Percentiles rank a stretch among this genome's conserved stretches.
These are phyloP conservation scores for Aplocera efformata DNA, from an alignment of 2,888 invertebrate species.

Conservation along the genomic window DNA sequence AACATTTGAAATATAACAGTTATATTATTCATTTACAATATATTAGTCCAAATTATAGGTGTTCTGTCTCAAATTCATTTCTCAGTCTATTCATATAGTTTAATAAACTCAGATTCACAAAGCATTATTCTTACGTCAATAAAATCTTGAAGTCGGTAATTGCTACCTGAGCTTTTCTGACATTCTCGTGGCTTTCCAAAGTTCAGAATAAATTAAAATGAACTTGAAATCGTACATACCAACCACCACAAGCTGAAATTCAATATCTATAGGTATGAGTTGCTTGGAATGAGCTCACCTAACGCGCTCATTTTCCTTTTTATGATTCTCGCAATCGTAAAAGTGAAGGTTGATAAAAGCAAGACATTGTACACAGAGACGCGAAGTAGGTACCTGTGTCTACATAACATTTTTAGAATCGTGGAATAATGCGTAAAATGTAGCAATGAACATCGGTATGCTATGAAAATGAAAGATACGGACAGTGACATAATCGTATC, in stretches of 20 bases:
- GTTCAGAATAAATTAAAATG: too few relatives aligned
- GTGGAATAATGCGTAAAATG: constrained; percentile 12
- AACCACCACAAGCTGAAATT: constrained; percentile 5
- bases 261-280: constrained; percentile 1
- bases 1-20: too few relatives aligned
- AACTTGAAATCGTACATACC: too few relatives aligned
- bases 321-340: constrained; percentile 27
- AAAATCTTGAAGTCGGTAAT: too few relatives aligned
- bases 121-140: too few relatives aligned
- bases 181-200: too few relatives aligned
- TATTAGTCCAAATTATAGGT: too few relatives aligned
- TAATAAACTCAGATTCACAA: too few relatives aligned
- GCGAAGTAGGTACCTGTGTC: constrained; percentile 12
- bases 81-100: too few relatives aligned
- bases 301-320: constrained; percentile 26
- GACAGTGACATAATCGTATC: background rate
- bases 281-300: constrained; percentile 23
- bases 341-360: constrained; percentile 21
- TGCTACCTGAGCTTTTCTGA: too few relatives aligned
- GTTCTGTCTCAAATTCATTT: too few relatives aligned
- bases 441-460: constrained; percentile 1
- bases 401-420: constrained; percentile 23
- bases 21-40: too few relatives aligned
- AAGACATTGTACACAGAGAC: constrained; percentile 17
- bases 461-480: constrained; percentile 4